Percentiles rank a stretch among this genome's conserved stretches.
Evolutionary conservation across 2,797 vertebrate genomes (phyloP).

Genomic region (Zalophus californianus): DNA sequence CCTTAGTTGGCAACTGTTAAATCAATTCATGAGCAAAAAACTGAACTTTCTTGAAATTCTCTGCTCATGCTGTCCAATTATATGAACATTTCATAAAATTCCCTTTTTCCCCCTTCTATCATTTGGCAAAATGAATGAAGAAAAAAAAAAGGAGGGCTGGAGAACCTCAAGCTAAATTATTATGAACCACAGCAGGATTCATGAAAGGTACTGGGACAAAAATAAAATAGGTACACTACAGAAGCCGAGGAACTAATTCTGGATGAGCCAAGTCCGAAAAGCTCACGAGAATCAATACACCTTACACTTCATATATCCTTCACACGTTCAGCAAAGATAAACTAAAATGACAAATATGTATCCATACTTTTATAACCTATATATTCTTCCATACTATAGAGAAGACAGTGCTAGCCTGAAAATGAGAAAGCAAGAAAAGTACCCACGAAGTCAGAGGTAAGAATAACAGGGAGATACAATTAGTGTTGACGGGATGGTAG

Average conservation of each 20-base stretch:
- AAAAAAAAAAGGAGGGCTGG: background rate
- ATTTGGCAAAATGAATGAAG: slow-evolving; percentile 23
- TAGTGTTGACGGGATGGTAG: background rate
- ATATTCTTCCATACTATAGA: background rate
- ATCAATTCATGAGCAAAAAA: slow-evolving; percentile 59
- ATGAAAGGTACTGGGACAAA: background rate
- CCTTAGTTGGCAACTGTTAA: slow-evolving; percentile 60
- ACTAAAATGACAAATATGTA: slow-evolving; percentile 38
- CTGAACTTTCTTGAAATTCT: slow-evolving; percentile 43
- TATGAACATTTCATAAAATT: slow-evolving; percentile 41
- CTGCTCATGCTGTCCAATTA: background rate
- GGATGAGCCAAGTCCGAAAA: background rate
- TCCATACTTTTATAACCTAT: background rate
- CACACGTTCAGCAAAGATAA: slow-evolving; percentile 38
- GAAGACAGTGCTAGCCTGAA: background rate
- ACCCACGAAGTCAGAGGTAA: background rate
- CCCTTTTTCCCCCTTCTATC: background rate
- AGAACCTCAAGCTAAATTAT: background rate
- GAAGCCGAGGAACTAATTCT: background rate
- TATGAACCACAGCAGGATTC: background rate
- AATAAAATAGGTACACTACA: background rate
- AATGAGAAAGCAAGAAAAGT: background rate
- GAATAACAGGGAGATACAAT: background rate
- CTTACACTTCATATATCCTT: background rate
- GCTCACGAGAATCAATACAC: background rate